These are phyloP conservation scores for Xiphydria camelus DNA, from an alignment of 2,888 invertebrate species.

Conservation along the genomic window DNA sequence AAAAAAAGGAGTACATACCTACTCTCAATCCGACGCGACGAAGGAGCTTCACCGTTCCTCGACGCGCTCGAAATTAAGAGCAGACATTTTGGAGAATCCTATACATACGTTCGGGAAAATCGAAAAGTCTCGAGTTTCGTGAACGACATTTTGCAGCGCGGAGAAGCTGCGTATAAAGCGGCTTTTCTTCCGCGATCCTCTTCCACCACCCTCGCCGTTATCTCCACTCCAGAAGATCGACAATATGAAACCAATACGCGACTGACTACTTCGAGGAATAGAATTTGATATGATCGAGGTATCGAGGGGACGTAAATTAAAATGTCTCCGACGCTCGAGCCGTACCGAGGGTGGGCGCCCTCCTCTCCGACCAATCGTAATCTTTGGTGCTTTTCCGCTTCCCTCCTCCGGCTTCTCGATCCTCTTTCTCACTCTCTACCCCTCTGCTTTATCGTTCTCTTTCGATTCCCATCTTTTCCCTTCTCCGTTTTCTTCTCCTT, in stretches of 20 bases:
- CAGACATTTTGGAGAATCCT: no score
- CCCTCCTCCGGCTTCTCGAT: constrained; percentile 23
- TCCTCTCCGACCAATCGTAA: background rate
- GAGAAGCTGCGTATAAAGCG: no score
- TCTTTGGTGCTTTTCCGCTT: constrained; percentile 10
- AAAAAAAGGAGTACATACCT: no score
- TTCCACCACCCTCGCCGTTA: no score
- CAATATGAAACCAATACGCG: constrained; percentile 28
- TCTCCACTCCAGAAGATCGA: no score
- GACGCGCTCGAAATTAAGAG: no score
- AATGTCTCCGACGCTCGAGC: constrained; percentile 38
- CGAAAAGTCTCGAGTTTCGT: no score
- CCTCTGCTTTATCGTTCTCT: constrained; percentile 4
- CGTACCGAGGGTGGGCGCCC: constrained; percentile 19
- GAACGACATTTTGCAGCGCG: no score
- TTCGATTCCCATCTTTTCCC: constrained; percentile 6
- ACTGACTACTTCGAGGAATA: constrained; percentile 23
- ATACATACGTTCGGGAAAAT: no score
- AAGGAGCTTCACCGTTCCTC: no score
- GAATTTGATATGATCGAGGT: constrained; percentile 40
- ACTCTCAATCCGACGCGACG: no score
- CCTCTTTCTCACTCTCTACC: constrained; percentile 5
- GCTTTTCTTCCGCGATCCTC: no score
- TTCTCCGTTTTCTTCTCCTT: constrained; percentile 1
- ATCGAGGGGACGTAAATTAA: constrained; percentile 46